Conservation (phyloP, 2,113 vertebrate species). For the Eonycteris spelaea region DNA sequence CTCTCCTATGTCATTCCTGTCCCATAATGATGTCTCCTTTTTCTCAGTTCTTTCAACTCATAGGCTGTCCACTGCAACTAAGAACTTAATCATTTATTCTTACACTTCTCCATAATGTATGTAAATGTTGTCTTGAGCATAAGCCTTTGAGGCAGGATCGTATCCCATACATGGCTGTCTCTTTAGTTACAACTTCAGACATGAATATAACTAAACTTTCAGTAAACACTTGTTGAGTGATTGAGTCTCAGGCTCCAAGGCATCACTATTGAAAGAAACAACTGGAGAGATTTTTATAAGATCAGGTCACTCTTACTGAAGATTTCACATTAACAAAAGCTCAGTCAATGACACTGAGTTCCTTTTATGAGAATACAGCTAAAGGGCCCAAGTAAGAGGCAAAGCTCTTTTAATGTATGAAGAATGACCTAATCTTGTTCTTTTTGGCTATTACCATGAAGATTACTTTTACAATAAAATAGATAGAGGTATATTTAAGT, state of each 20-base stretch:
- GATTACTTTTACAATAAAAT: not conserved
- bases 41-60: not conserved
- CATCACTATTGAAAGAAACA: not conserved
- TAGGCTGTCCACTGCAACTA: not conserved
- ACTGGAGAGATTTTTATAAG: not conserved
- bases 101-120: not conserved
- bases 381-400: not conserved
- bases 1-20: not conserved
- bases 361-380: not conserved
- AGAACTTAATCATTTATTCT: not conserved
- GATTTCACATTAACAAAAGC: not conserved
- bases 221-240: not conserved
- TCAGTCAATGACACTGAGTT: not conserved
- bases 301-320: not conserved
- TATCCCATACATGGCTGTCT: not conserved
- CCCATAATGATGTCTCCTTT: not conserved
- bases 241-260: not conserved
- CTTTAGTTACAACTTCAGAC: not conserved
- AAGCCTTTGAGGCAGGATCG: not conserved
- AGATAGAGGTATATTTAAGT: not conserved
- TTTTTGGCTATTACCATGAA: not conserved
- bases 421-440: not conserved
- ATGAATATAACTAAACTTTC: not conserved
- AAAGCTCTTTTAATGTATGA: not conserved
- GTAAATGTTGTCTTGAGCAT: not conserved